Conservation (phyloP, 2,797 vertebrate species). For the Myripristis jacobus region DNA sequence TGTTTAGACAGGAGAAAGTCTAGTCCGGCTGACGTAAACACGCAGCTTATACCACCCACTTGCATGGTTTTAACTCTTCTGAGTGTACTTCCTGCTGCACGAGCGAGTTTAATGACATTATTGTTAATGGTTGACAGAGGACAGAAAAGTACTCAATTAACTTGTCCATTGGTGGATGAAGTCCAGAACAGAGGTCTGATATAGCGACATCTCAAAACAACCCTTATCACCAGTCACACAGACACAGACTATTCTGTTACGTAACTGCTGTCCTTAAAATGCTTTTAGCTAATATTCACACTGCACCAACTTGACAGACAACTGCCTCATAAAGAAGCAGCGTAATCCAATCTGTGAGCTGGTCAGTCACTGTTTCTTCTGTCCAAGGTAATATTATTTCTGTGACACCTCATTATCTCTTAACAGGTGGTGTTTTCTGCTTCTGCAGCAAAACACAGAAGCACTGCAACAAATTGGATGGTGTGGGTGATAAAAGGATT, state of each 20-base stretch:
- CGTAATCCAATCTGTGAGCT: neutral
- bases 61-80: constrained; percentile 8
- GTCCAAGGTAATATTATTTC: neutral
- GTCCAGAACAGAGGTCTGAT: constrained; percentile 13
- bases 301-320: neutral
- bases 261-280: constrained; percentile 11
- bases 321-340: neutral
- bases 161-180: constrained; percentile 10
- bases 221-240: constrained; percentile 12
- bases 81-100: neutral
- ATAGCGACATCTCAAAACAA: constrained; percentile 20
- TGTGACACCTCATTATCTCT: neutral
- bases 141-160: constrained; percentile 8
- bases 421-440: neutral
- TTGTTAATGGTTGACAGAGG: constrained; percentile 6
- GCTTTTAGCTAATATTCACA: constrained; percentile 6
- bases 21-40: constrained; percentile 25
- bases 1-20: constrained; percentile 30
- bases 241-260: neutral
- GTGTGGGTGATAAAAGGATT: neutral
- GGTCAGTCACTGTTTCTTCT: neutral
- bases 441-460: neutral
- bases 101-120: neutral
- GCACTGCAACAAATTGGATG: neutral
- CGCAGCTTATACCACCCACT: constrained; percentile 23